phyloP scores from a whole-genome alignment of 2,113 vertebrate species.

The Carlito syrichta region DNA sequence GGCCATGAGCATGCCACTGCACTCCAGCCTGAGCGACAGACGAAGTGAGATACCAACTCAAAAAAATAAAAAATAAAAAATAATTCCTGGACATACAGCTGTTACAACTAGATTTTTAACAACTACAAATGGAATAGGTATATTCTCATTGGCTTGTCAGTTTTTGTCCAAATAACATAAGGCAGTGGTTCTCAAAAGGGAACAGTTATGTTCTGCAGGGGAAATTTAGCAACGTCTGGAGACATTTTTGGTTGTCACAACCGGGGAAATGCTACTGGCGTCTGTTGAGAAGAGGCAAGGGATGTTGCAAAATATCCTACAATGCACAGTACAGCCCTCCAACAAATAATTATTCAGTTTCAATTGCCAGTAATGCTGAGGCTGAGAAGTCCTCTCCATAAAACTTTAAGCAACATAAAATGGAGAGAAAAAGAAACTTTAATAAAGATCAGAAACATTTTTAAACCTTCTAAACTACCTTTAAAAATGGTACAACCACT shows the following conservation, averaged over 20 bases:
- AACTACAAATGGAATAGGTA: neutral
- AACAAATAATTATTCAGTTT: neutral
- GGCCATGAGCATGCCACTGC: no score
- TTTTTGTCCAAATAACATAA: neutral
- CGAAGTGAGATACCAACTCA: no score
- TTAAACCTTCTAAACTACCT: neutral
- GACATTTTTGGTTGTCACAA: neutral
- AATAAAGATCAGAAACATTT: neutral
- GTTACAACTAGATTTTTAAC: neutral
- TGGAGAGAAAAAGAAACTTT: neutral
- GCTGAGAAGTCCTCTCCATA: neutral
- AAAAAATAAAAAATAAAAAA: no score
- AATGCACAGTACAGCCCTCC: neutral
- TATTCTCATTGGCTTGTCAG: neutral
- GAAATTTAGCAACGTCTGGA: neutral
- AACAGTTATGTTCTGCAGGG: neutral
- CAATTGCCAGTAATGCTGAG: neutral
- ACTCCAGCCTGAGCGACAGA: no score
- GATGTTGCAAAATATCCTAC: neutral
- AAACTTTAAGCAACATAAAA: neutral
- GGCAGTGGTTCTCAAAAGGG: neutral
- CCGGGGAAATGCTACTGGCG: neutral
- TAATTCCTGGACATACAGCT: conserved; percentile 3
- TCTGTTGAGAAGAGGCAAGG: neutral
- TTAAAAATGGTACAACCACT: neutral